Base-by-base conservation (phyloP, 2,113 vertebrate genomes). In the Symphodus melops region DNA sequence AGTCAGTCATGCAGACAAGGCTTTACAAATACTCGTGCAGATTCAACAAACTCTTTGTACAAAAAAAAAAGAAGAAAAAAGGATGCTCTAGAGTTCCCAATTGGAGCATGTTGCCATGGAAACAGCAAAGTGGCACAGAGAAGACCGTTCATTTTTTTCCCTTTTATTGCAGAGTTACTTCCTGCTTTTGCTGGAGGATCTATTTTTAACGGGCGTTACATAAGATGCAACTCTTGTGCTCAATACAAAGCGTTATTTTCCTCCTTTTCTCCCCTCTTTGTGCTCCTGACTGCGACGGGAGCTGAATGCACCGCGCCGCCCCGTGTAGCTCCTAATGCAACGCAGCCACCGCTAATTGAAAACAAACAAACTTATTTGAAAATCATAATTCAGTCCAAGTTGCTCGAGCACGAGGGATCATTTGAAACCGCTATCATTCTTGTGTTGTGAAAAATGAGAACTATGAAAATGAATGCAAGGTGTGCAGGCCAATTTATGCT, bases 141-240 rank as follows among this genome's bases (percentile, higher is more conserved):
- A 83, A 89, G 86, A 81, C 76, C 70, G 70, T 83, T 87, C 63
- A 70, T 86, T 92, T 62, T 88, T 51, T 62, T 56, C 49, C 46
- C 57, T 42, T 61, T 44, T 61, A 17, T 63, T n/a, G 17, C 51
- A 17, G 65, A 88, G 78, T 83, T 87, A 89, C 86, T 87, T 87
- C 81, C 73, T 72, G 79, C 76, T 89, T 51, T 89, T 84, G 79
- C 79, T 53, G 17, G 57, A 69, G 76, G 79, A 91, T 84, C 86
- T 93, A 94, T 93, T 93, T 93, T 92, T 93, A 94, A 79, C 75
- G 13, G 21, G 10, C 58, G 64, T 94, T 94, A 93, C 90, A 89
- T 93, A 94, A 94, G 88, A 85, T 41, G 54, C 64, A 36, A 61
- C 82, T 83, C 85, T 82, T 59, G 60, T 81, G 39, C 77, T 80